Evolutionary conservation across 2,888 invertebrate species (phyloP).

Genomic region (Phalera bucephala): DNA sequence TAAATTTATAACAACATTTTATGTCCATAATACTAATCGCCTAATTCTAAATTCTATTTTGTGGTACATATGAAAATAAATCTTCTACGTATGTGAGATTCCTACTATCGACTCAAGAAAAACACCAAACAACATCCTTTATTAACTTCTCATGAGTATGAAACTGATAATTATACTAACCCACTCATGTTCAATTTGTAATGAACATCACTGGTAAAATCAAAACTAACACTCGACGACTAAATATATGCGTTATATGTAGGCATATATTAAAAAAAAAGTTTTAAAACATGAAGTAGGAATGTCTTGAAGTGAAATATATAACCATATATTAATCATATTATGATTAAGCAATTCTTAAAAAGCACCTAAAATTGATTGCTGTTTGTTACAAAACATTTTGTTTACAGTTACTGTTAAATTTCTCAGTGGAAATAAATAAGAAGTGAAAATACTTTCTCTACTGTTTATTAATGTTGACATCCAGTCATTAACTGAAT

Average conservation of each 20-base stretch:
- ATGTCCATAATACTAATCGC: conserved; percentile 64
- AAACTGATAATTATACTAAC: conserved; percentile 32
- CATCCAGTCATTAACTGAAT: too few relatives aligned
- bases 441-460: too few relatives aligned
- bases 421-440: too few relatives aligned
- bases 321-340: neutral
- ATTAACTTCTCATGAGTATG: conserved; percentile 11
- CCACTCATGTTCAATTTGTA: conserved; percentile 7
- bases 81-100: conserved; percentile 52
- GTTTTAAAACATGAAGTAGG: conserved; percentile 20
- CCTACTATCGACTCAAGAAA: conserved; percentile 42
- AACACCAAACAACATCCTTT: conserved; percentile 27
- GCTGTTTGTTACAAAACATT: too few relatives aligned
- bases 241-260: too few relatives aligned
- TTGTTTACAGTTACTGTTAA: too few relatives aligned
- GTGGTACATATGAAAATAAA: conserved; percentile 50
- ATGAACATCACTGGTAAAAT: neutral
- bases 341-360: conserved; percentile 2
- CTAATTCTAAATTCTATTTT: conserved; percentile 50
- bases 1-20: conserved; percentile 68
- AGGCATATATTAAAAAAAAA: conserved; percentile 13
- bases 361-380: conserved; percentile 25
- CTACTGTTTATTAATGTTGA: too few relatives aligned
- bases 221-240: too few relatives aligned
- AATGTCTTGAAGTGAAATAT: conserved; percentile 28